Conservation (phyloP, 2,888 invertebrate genomes). For the Synanthedon vespiformis region DNA sequence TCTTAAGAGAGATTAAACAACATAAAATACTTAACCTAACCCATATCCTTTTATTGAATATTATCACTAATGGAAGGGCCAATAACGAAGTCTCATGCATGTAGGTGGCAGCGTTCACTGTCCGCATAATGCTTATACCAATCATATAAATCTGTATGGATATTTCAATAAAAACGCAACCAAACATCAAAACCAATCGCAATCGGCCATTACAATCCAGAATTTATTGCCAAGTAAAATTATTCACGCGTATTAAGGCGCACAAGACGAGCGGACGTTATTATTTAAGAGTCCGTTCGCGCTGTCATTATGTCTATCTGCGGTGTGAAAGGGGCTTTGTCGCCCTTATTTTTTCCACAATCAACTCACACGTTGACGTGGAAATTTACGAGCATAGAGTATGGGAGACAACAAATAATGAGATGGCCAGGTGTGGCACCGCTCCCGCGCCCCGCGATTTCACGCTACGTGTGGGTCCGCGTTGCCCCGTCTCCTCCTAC, state of each 20-base stretch:
- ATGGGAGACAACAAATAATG: slow-evolving; percentile 69
- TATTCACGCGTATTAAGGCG: slow-evolving; percentile 60
- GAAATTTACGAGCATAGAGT: slow-evolving; percentile 68
- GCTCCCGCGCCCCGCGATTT: slow-evolving; percentile 61
- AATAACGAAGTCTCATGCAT: slow-evolving; percentile 31
- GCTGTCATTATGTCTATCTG: slow-evolving; percentile 45
- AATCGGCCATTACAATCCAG: slow-evolving; percentile 56
- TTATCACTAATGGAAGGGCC: slow-evolving; percentile 31
- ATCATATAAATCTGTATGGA: slow-evolving; percentile 36
- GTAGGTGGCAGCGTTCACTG: slow-evolving; percentile 46
- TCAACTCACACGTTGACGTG: slow-evolving; percentile 67
- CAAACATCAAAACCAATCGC: slow-evolving; percentile 52
- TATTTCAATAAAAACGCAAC: slow-evolving; percentile 47
- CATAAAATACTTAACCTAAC: slow-evolving; percentile 13
- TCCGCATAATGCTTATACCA: slow-evolving; percentile 40
- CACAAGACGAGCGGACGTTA: slow-evolving; percentile 29
- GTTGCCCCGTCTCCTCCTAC: slow-evolving; percentile 11
- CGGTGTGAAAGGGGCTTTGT: slow-evolving; percentile 63
- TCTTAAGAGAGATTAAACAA: too few relatives aligned
- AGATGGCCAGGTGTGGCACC: slow-evolving; percentile 38
- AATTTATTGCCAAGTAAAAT: slow-evolving; percentile 68
- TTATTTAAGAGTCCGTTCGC: slow-evolving; percentile 16
- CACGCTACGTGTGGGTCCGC: slow-evolving; percentile 66
- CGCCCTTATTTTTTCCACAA: slow-evolving; percentile 57
- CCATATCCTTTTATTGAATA: slow-evolving; percentile 27